Evolutionary conservation across 2,113 vertebrate species (phyloP).

Genomic region (Trichomycterus rosablanca): DNA sequence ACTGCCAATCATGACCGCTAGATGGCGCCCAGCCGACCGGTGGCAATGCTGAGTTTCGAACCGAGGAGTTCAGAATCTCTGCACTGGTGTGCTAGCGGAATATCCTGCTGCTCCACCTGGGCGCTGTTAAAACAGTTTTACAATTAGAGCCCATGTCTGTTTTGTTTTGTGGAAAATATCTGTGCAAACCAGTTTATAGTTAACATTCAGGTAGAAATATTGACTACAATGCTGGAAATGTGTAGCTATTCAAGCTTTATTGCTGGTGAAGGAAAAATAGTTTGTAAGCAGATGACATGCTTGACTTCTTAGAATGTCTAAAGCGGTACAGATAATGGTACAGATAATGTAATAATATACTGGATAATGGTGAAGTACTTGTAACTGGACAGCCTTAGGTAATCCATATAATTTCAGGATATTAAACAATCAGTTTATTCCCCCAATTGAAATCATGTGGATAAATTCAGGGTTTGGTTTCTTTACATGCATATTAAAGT

Average conservation of each 20-base stretch:
- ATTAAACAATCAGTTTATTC: too few species aligned
- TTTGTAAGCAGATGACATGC: neutral
- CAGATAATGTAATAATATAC: slow-evolving; percentile 1
- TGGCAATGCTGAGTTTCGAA: too few species aligned
- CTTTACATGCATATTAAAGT: too few species aligned
- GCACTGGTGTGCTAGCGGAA: too few species aligned
- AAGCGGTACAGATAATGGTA: neutral
- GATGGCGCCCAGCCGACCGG: too few species aligned
- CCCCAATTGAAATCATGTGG: too few species aligned
- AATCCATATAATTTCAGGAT: slow-evolving; percentile 13
- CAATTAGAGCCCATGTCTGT: too few species aligned
- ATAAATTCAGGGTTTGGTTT: too few species aligned
- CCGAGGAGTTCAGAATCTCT: too few species aligned
- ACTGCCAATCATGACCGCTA: too few species aligned
- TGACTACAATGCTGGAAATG: neutral
- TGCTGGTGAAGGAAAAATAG: neutral
- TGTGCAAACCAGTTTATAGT: neutral
- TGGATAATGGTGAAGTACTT: neutral
- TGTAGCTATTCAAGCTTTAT: neutral
- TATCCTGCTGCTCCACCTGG: too few species aligned
- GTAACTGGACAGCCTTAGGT: neutral
- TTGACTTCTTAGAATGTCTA: slow-evolving; percentile 2
- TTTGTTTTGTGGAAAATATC: neutral
- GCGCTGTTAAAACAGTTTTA: too few species aligned
- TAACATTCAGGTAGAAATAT: slow-evolving; percentile 2